Percentiles rank a stretch among this genome's conserved stretches.
Conservation (phyloP, 2,113 vertebrate species). For the Merops nubicus region DNA sequence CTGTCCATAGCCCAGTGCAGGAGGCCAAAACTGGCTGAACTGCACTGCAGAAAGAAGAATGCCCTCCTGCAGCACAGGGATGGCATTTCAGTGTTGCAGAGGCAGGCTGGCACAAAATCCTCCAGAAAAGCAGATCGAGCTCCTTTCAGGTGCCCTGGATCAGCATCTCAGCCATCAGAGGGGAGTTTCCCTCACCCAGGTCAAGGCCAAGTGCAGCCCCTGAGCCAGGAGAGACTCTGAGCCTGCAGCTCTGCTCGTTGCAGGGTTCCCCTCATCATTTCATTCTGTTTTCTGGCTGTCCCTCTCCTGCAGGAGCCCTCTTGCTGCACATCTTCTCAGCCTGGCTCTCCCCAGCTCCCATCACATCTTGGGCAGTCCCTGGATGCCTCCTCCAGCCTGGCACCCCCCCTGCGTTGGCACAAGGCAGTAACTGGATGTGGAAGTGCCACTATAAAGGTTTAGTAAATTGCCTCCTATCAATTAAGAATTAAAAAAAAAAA, state of each 20-base stretch:
- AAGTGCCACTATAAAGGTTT: rapidly evolving
- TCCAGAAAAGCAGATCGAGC: neutral
- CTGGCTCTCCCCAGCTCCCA: neutral
- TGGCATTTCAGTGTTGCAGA: neutral
- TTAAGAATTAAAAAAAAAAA: too few species aligned
- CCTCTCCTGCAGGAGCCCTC: too few species aligned
- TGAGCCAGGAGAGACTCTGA: neutral
- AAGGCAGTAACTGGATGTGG: rapidly evolving
- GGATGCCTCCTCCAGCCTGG: neutral
- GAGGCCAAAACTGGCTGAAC: too few species aligned
- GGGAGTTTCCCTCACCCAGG: neutral
- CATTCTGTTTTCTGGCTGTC: neutral
- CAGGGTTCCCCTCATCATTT: too few species aligned
- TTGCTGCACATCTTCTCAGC: too few species aligned
- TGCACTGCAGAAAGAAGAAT: neutral
- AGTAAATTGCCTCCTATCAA: rapidly evolving
- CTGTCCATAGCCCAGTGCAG: neutral
- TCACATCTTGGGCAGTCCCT: rapidly evolving
- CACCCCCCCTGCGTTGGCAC: rapidly evolving
- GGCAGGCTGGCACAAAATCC: rapidly evolving
- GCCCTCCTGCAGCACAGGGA: neutral
- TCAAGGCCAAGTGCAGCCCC: neutral
- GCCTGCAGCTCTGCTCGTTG: rapidly evolving
- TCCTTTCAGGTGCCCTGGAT: too few species aligned
- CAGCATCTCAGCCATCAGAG: neutral